Percentiles rank a stretch among this genome's conserved stretches.
These are phyloP conservation scores for Lithodes maja DNA, from an alignment of 2,888 invertebrate genomes.

Conservation along the genomic window DNA sequence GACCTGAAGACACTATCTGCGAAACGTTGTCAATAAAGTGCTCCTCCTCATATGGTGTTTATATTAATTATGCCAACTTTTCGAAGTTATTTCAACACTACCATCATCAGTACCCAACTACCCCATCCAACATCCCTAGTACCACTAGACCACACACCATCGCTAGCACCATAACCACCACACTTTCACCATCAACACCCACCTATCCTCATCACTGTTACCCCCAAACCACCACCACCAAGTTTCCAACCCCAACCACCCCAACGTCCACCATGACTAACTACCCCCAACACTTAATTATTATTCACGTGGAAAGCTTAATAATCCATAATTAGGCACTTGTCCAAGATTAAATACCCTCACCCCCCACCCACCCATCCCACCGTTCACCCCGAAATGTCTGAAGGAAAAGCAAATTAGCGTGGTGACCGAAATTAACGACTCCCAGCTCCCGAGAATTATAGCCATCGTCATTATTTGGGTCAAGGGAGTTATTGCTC, in stretches of 20 bases:
- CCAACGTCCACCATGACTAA: neutral
- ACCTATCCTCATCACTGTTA: neutral
- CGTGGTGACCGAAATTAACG: neutral
- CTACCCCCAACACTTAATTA: constrained; percentile 15
- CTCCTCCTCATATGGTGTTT: too few species aligned
- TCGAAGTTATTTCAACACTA: neutral
- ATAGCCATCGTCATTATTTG: neutral
- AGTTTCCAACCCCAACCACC: neutral
- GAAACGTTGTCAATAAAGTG: too few species aligned
- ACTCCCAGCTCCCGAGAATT: neutral
- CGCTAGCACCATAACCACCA: neutral
- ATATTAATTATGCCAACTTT: too few species aligned
- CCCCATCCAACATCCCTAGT: neutral
- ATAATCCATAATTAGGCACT: constrained; percentile 40
- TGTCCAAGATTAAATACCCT: constrained; percentile 26
- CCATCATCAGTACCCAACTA: neutral
- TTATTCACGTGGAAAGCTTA: constrained; percentile 35
- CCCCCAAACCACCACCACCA: neutral
- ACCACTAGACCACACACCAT: neutral
- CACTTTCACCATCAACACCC: neutral
- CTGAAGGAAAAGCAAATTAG: neutral
- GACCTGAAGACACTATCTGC: too few species aligned
- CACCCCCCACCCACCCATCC: neutral
- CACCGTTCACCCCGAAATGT: neutral
- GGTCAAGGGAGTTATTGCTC: neutral